phyloP scores from a whole-genome alignment of 2,113 vertebrate genomes.

The Phylloscopus trochilus region DNA sequence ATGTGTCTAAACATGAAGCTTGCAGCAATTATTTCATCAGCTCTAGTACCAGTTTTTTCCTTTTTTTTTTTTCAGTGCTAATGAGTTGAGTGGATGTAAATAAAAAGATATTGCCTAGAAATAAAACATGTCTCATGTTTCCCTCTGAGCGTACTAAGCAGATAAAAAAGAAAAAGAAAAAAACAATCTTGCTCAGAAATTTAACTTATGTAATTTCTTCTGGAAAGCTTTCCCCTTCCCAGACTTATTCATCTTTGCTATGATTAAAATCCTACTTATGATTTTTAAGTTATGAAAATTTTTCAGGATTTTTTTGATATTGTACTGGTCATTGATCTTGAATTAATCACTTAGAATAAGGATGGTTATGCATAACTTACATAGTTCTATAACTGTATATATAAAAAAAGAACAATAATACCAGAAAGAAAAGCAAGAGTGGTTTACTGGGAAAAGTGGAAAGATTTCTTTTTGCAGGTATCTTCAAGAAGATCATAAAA shows the following conservation, averaged over 20 bases:
- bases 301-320: background rate
- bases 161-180: accelerated
- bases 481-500: background rate
- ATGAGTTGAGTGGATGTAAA: constrained; percentile 2
- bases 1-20: background rate
- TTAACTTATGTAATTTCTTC: background rate
- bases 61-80: background rate
- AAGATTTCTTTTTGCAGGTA: background rate
- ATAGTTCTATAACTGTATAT: background rate
- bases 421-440: background rate
- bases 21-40: constrained; percentile 37
- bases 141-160: background rate
- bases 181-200: background rate
- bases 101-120: background rate
- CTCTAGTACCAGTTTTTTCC: background rate
- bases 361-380: background rate
- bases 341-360: background rate
- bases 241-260: background rate
- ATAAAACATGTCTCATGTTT: background rate
- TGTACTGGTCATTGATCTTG: background rate
- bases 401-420: background rate
- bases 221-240: background rate
- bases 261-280: background rate
- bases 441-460: background rate
- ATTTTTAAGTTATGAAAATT: background rate